These are phyloP conservation scores for Xestia sexstrigata DNA, from an alignment of 2,888 invertebrate genomes.

Conservation along the genomic window DNA sequence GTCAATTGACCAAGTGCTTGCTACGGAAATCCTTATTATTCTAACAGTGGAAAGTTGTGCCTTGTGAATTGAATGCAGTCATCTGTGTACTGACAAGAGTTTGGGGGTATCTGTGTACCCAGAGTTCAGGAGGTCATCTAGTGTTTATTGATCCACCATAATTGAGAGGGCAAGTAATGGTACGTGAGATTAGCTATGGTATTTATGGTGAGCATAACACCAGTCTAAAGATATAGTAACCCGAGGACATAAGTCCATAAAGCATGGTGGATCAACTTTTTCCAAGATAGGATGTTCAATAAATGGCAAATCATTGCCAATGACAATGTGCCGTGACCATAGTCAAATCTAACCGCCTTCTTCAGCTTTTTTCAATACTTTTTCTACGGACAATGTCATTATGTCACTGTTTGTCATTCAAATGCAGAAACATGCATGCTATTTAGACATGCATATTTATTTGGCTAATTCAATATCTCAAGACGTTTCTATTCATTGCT, in stretches of 20 bases:
- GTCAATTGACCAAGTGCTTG: constrained; percentile 15
- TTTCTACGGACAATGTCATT: no score
- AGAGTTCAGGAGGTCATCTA: constrained; percentile 33
- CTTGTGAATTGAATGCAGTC: constrained; percentile 30
- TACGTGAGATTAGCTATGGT: neutral
- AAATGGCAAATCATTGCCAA: no score
- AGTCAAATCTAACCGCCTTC: neutral
- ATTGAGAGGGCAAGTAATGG: constrained; percentile 7
- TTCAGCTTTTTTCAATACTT: no score
- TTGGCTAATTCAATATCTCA: neutral
- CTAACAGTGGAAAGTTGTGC: constrained; percentile 24
- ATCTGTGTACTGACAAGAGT: constrained; percentile 46
- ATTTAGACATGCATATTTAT: neutral
- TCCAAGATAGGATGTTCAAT: neutral
- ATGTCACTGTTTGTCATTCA: neutral
- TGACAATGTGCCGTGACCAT: neutral
- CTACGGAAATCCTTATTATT: constrained; percentile 39
- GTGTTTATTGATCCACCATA: constrained; percentile 17
- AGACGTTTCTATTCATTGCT: neutral
- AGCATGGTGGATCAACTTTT: neutral
- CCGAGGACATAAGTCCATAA: neutral
- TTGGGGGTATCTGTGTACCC: constrained; percentile 10
- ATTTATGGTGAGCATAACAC: neutral
- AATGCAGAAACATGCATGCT: neutral
- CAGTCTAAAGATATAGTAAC: neutral